Evolutionary conservation across 2,888 invertebrate species (phyloP), one percentile per base, ranked within the genome.

Genomic region (Mythimna impura): DNA sequence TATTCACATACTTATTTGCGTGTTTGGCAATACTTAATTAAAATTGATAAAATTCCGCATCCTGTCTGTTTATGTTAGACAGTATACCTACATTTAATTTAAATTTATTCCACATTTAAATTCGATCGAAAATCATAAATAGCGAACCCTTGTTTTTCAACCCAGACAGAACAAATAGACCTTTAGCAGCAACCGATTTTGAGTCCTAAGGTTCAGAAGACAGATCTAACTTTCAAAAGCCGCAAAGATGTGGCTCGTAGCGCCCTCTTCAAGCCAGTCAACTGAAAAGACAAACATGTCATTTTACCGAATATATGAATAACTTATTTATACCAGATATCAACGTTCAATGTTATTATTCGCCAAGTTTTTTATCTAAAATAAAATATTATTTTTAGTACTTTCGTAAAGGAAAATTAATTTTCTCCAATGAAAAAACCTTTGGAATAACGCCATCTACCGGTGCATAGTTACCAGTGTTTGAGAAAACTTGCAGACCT

Each of bases 231-330:
- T 57, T 71, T 71, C 8, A 30, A 55, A 60, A 47, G 8, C 7
- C 0, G 4, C 6, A 47, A 8, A 40, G 2, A 14, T 62, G 66
- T 30, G 57, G 30, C 55, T 12, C 25, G 67, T 64, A 82, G 78
- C 80, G 78, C 80, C 80, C 82, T 81, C 80, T 81, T 47, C 57
- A 52, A 74, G 60, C 34, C 78, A 78, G 67, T 74, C 67, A 82
- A 67, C 67, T 81, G 75, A 66, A 78, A 71, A 55, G 25, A 67
- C 69, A 81, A 81, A 77, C 73, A 66, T 71, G 58, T 71, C 43
- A 58, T 55, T 66, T 81, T 68, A 34, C 50, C 58, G 73, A 78
- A 81, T 78, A 70, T 43, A 73, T 80, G 63, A 80, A 77, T 81
- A 78, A 40, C 34, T 65, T 25, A 54, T n/a, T 10, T 12, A 17